Base-by-base conservation (phyloP, 2,113 vertebrate genomes). In the Austrofundulus limnaeus region DNA sequence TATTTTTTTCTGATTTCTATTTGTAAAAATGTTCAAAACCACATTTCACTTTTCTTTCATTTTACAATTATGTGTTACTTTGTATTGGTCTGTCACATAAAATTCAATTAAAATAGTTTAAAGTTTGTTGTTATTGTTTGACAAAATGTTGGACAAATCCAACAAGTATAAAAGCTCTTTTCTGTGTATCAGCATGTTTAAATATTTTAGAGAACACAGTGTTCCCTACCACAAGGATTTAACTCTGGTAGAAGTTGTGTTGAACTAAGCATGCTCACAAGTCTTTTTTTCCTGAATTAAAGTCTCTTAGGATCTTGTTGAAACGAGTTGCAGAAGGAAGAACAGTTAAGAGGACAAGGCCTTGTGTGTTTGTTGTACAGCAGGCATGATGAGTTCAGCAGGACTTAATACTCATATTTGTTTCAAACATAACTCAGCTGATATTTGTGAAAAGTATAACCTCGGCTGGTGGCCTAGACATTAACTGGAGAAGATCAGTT, bases 221-320 rank as follows among this genome's bases (percentile, higher is more conserved):
- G 51, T n/a, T 59, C 41, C 52, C 24, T 31, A 14, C 38, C 54
- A 11, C 37, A 50, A 66, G 25, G 8, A n/a, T 39, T 25, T 39
- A 15, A 41, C 48, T 25, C 34, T 39, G 59, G 25, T 59, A 42
- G 56, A 62, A 49, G 37, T 7, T 24, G 48, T 42, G 23, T 53
- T 25, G 21, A 31, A 47, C 3, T 24, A n/a, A 20, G 6, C 34
- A 46, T 12, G 17, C 45, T 31, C 12, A 53, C 1, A 54, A 28
- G 25, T 55, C 1, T 17, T 8, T 19, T 51, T 56, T 61, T 19
- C 45, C 17, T 8, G 31, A 34, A 34, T 8, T 34, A 34, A 34
- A 34, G 5, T 34, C 45, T 56, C 23, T 11, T 13, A 16, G 63
- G 63, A 51, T 17, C n/a, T 53, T 53, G 47, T 58, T 42, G 10